Percentiles rank a stretch among this genome's conserved stretches.
Conservation (phyloP, 2,797 vertebrate genomes). For the Oreortyx pictus region DNA sequence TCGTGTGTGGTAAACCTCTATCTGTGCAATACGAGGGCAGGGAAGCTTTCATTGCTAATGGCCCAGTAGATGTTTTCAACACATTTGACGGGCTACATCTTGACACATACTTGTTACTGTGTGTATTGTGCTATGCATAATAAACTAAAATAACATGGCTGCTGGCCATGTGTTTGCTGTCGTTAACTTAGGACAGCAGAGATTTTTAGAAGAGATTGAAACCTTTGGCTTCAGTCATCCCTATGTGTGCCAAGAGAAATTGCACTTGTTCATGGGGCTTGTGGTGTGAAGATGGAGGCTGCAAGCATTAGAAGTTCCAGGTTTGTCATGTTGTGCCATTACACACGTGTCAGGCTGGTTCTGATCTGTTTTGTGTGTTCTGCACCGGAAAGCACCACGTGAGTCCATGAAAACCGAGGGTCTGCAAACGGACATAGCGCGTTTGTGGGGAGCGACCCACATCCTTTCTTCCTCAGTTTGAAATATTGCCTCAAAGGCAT, state of each 20-base stretch:
- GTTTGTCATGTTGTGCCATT: background rate
- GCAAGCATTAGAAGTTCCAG: background rate
- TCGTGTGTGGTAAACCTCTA: conserved; percentile 38
- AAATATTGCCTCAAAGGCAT: background rate
- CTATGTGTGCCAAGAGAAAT: background rate
- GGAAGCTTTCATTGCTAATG: conserved; percentile 53
- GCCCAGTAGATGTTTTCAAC: conserved; percentile 62
- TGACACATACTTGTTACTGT: conserved; percentile 28
- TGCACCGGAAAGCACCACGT: rapidly evolving
- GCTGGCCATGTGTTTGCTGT: conserved; percentile 17
- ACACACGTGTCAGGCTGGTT: rapidly evolving
- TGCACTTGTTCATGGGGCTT: background rate
- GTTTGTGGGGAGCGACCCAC: background rate
- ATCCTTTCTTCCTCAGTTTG: background rate
- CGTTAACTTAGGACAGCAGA: background rate
- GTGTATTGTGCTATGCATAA: conserved; percentile 46
- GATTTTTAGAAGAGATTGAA: conserved; percentile 25
- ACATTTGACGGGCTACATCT: conserved; percentile 40
- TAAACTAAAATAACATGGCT: conserved; percentile 55
- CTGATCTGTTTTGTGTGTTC: rapidly evolving
- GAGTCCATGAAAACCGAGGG: background rate
- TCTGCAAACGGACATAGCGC: background rate
- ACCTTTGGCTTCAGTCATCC: background rate
- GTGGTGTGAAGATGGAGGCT: background rate
- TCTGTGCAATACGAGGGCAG: conserved; percentile 25